These are phyloP conservation scores for Drosophila virilis DNA, from an alignment of 1,140 invertebrate species.

Conservation along the genomic window DNA sequence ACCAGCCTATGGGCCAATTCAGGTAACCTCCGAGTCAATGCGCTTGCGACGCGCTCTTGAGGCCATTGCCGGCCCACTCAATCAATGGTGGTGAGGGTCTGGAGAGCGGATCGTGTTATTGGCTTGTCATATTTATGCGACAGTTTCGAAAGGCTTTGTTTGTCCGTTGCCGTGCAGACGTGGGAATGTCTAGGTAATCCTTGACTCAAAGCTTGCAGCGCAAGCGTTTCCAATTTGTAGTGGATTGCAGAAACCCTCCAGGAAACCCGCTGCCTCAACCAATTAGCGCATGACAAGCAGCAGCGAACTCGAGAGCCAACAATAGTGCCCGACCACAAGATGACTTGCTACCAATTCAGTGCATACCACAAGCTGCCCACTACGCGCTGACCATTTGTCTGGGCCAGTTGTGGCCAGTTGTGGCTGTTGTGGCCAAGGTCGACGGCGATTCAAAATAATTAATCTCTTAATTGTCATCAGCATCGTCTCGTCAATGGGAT, in stretches of 20 bases:
- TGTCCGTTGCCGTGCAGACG: constrained; percentile 25
- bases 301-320: constrained; percentile 13
- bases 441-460: constrained; percentile 68
- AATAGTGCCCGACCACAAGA: constrained; percentile 36
- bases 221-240: constrained; percentile 39
- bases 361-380: constrained; percentile 2
- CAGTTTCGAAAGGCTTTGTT: constrained; percentile 63
- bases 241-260: constrained; percentile 49
- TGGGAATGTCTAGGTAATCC: constrained; percentile 55
- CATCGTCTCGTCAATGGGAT: constrained; percentile 34
- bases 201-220: constrained; percentile 47
- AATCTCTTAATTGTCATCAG: constrained; percentile 58
- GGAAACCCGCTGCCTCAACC: constrained; percentile 49
- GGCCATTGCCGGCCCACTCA: constrained; percentile 36
- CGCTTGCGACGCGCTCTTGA: constrained; percentile 41
- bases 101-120: constrained; percentile 56
- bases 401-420: constrained; percentile 13
- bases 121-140: constrained; percentile 65
- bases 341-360: constrained; percentile 44
- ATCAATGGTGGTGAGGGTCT: background rate
- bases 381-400: constrained; percentile 28
- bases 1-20: constrained; percentile 64
- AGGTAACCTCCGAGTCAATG: constrained; percentile 63
- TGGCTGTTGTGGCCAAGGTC: constrained; percentile 53
- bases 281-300: constrained; percentile 59